Base-by-base conservation (phyloP, 2,888 invertebrate species). In the Selenia dentaria region DNA sequence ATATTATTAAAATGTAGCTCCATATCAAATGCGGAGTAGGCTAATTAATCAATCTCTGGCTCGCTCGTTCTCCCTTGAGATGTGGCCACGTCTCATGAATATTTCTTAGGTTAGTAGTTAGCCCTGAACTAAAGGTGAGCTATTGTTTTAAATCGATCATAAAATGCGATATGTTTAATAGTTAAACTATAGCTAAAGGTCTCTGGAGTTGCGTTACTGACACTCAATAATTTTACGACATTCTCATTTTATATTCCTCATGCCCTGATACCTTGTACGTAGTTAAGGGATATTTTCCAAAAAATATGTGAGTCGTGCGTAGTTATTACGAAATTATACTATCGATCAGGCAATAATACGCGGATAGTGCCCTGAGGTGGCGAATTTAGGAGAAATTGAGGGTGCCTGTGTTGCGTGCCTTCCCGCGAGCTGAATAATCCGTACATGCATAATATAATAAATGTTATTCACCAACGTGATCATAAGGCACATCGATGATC, bases 311-410 rank as follows among this genome's bases (percentile, higher is more conserved):
- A 72, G 68, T 67, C 64, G 67, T 64, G 71, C 66, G 67, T 76
- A 73, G 77, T 81, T 78, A 84, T 85, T 83, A 79, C 74, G 69
- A 80, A 88, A 83, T 85, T 85, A 83, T 79, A 79, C 79, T 83
- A 86, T 87, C 85, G 84, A 88, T 87, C 85, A 74, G 74, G 71
- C 78, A 80, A 79, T 85, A 84, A 85, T 81, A 80, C 74, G 70
- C 62, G 74, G 68, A 79, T 79, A 81, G 74, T 70, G 79, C 83
- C 87, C 83, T 68, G 69, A 62, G 83, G 88, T 66, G 64, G 78
- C 67, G 74, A 89, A 88, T 89, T 89, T 87, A 88, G 86, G 83
- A 74, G 80, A 84, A 87, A 87, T 88, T 79, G 79, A 74, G 75
- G 74, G 73, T 75, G 69, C 70, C 79, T 76, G 83, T 76, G 80